phyloP scores from a whole-genome alignment of 2,797 vertebrate genomes.

The Pangasius mekongensis region DNA sequence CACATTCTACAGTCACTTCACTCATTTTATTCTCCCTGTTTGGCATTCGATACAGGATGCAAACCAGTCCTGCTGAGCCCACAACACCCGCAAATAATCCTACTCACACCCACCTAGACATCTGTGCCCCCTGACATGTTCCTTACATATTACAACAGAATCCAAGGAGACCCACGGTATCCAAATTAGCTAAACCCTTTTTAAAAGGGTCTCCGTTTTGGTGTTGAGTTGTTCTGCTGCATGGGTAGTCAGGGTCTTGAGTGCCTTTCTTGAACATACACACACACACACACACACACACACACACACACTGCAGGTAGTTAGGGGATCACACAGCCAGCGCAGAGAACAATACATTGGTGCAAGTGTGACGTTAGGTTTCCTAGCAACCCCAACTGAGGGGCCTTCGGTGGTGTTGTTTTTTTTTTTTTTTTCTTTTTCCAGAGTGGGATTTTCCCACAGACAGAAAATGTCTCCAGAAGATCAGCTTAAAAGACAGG shows the following conservation, averaged over 20 bases:
- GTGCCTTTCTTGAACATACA: not conserved
- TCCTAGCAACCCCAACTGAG: constrained; percentile 79
- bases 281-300: constrained; percentile 43
- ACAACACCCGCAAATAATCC: not conserved
- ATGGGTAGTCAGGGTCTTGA: not conserved
- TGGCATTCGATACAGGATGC: not conserved
- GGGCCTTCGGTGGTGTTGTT: constrained; percentile 74
- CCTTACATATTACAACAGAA: not conserved
- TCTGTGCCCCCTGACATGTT: not conserved
- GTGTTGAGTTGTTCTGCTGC: not conserved
- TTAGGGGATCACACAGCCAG: constrained; percentile 49
- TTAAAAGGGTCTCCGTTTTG: not conserved
- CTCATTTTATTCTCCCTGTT: constrained; percentile 17
- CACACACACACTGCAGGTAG: constrained; percentile 51
- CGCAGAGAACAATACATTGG: constrained; percentile 64
- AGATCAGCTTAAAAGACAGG: not conserved
- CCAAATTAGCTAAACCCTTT: not conserved
- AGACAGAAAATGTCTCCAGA: constrained; percentile 65
- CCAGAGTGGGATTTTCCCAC: constrained; percentile 77
- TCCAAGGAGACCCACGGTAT: not conserved
- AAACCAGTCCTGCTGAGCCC: not conserved
- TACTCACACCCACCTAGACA: constrained; percentile 18
- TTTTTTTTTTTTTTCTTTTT: constrained; percentile 23
- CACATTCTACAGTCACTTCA: not conserved
- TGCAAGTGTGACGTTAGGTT: constrained; percentile 78